phyloP scores from a whole-genome alignment of 2,888 invertebrate genomes.

The Lycia hirtaria region DNA sequence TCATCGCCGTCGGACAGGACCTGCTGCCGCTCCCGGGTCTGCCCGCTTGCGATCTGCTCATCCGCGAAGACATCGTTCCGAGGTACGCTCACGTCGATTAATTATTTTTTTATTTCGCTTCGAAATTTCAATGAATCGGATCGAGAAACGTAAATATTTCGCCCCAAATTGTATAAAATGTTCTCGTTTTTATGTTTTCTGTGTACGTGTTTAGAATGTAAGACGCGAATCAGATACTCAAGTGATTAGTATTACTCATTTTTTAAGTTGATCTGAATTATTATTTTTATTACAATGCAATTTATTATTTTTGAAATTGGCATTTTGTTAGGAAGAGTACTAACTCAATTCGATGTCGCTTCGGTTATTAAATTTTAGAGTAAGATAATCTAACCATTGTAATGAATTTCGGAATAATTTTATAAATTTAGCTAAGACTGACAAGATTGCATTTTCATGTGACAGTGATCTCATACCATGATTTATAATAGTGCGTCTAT shows the following conservation, averaged over 20 bases:
- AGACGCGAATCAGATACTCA: conserved; percentile 14
- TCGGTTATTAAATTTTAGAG: conserved; percentile 18
- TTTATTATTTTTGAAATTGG: conserved; percentile 4
- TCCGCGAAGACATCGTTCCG: conserved; percentile 90
- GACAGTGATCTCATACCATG: conserved; percentile 48
- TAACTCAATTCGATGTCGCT: conserved; percentile 13
- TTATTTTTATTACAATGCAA: conserved; percentile 10
- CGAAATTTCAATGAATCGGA: conserved; percentile 45
- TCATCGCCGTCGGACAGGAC: conserved; percentile 90
- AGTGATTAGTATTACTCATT: not conserved
- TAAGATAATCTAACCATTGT: conserved; percentile 1
- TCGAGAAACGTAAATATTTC: conserved; percentile 6
- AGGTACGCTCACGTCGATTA: conserved; percentile 91
- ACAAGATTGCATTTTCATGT: conserved; percentile 37
- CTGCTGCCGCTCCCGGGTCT: conserved; percentile 87
- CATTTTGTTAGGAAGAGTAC: conserved; percentile 25
- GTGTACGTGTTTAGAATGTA: conserved; percentile 45
- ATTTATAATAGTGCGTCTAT: conserved; percentile 23
- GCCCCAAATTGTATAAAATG: conserved; percentile 45
- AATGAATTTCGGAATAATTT: conserved; percentile 31
- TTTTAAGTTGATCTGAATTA: conserved; percentile 22
- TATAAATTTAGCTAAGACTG: conserved; percentile 45
- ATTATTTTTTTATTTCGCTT: not conserved
- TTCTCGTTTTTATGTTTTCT: conserved; percentile 42
- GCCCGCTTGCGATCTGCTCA: conserved; percentile 92